Conservation (phyloP, 1,140 invertebrate genomes). For the Charaxes varanes region DNA sequence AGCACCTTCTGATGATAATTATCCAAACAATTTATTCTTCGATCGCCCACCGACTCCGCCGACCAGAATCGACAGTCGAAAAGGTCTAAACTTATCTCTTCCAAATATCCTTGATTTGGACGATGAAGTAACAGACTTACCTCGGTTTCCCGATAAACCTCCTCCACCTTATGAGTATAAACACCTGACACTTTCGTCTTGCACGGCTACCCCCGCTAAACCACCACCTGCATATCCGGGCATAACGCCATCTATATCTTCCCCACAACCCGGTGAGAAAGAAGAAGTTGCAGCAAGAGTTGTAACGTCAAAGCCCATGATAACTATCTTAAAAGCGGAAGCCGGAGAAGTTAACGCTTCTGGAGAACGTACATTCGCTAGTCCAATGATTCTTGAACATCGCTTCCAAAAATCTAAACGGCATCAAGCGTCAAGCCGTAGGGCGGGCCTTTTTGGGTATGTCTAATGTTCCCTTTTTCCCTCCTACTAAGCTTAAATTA, state of each 20-base stretch:
- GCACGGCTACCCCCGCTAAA: constrained; percentile 29
- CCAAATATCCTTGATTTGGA: constrained; percentile 63
- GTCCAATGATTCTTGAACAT: constrained; percentile 64
- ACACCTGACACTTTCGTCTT: constrained; percentile 50
- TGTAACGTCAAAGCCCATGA: constrained; percentile 80
- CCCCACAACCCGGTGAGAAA: constrained; percentile 47
- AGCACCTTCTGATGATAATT: constrained; percentile 68
- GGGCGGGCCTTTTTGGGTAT: no score
- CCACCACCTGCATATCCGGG: constrained; percentile 57
- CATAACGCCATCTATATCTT: constrained; percentile 19
- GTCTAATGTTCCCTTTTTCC: no score
- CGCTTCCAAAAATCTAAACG: constrained; percentile 66
- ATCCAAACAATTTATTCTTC: constrained; percentile 66
- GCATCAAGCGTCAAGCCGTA: constrained; percentile 59
- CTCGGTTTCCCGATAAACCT: constrained; percentile 49
- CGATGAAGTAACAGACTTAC: constrained; percentile 20
- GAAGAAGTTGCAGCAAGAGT: constrained; percentile 80
- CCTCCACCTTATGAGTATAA: constrained; percentile 67
- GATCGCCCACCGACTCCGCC: constrained; percentile 77
- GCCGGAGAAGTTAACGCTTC: constrained; percentile 69
- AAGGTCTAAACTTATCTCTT: constrained; percentile 63
- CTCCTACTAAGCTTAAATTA: no score
- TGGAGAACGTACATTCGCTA: constrained; percentile 63
- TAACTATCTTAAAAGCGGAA: constrained; percentile 80
- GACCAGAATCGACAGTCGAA: constrained; percentile 78